Evolutionary conservation across 2,797 vertebrate genomes (phyloP), one percentile per base, ranked within the genome.

Genomic region (Gastrophryne carolinensis): DNA sequence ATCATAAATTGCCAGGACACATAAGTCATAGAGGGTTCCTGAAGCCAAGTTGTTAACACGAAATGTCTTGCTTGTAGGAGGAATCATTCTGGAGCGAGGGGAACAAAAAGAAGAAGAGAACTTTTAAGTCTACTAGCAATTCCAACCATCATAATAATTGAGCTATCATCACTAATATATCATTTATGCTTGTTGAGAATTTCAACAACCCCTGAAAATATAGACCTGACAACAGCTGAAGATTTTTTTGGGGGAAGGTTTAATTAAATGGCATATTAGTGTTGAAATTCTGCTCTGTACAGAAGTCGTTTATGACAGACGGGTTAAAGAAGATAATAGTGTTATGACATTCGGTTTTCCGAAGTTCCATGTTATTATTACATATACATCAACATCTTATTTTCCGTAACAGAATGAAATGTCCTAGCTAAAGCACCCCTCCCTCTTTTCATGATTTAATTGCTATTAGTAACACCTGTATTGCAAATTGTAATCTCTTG

Each of bases 41-140:
- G 97, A 94, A 0, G 97, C 97, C 85, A 99, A 87, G 87, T 99
- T 98, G 87, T 97, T 98, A 75, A 99, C 96, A 85, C 98, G 90
- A 82, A 99, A 99, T 81, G 93, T 96, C 88, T 98, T 97, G 90
- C 97, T 99, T 1, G 95, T 97, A 19, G 97, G 95, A 68, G 97
- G 96, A 82, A 99, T 98, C 97, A 99, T 99, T 88, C 97, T 99
- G 84, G 34, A 72, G 85, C 41, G 0, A 15, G 2, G 3, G 24
- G 13, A 26, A 29, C n/a, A 27, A 26, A 26, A 37, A 39, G 26
- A 41, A 39, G 5, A 57, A n/a, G 17, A 47, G n/a, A n/a, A n/a
- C n/a, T n/a, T 47, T 47, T 17, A 19, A 8, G 44, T 44, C 39
- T 7, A 21, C 17, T 21, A 47, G 21, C 10, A 2, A 47, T 47